Conservation (phyloP, 1,140 invertebrate species). For the Nasonia vitripennis region DNA sequence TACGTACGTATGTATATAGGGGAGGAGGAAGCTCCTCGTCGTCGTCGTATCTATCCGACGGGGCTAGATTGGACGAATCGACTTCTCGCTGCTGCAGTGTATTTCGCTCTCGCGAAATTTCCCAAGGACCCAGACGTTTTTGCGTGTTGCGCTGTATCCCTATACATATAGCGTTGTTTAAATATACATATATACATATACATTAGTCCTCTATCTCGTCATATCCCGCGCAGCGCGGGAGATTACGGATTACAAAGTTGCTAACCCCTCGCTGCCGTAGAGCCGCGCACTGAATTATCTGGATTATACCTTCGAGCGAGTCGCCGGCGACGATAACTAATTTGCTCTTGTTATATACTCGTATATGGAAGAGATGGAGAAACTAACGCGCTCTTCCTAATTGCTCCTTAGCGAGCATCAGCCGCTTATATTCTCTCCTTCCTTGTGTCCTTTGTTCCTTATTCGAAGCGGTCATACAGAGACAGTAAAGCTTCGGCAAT, state of each 20-base stretch:
- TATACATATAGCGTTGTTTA: background rate
- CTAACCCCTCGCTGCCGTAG: too few relatives aligned
- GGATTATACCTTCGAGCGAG: background rate
- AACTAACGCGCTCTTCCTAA: slow-evolving; percentile 11
- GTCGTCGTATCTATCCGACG: slow-evolving; percentile 30
- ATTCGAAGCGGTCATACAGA: background rate
- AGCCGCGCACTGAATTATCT: too few relatives aligned
- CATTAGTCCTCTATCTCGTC: too few relatives aligned
- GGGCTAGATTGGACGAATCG: slow-evolving; percentile 43
- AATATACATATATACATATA: background rate
- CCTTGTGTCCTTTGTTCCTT: background rate
- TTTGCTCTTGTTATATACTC: background rate
- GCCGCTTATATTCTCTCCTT: background rate
- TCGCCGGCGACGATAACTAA: background rate
- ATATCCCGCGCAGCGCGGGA: background rate
- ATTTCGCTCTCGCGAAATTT: slow-evolving; percentile 4
- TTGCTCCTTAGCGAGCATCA: background rate
- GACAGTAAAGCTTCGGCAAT: background rate
- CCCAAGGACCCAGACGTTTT: background rate
- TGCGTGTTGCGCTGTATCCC: background rate
- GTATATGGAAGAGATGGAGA: background rate
- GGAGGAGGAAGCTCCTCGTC: background rate
- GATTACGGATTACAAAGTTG: background rate
- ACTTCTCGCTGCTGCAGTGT: background rate
- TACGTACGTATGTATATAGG: background rate